These are phyloP conservation scores for Lycocerus yunnanus DNA, from an alignment of 2,888 invertebrate genomes.

Conservation along the genomic window DNA sequence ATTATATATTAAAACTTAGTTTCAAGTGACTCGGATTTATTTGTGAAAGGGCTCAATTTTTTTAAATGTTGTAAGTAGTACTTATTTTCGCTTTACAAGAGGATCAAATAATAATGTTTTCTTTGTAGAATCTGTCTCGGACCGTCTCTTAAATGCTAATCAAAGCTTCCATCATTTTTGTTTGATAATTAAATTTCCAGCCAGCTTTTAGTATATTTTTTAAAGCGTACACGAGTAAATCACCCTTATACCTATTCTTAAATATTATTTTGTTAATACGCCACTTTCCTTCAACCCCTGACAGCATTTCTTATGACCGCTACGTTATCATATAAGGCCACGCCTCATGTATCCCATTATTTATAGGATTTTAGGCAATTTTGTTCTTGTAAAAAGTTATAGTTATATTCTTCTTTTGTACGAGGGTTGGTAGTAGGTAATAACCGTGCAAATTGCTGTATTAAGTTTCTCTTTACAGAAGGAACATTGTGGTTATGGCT, in stretches of 20 bases:
- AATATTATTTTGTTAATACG: conserved; percentile 24
- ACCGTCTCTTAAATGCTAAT: neutral
- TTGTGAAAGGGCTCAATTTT: neutral
- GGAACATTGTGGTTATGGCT: neutral
- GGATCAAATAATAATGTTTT: neutral
- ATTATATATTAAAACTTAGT: neutral
- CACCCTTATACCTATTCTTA: conserved; percentile 5
- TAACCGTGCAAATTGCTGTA: conserved; percentile 3
- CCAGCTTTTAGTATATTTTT: neutral
- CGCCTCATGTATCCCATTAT: conserved; percentile 27
- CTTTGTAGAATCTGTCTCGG: neutral
- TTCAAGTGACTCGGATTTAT: neutral
- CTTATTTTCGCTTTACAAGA: no score
- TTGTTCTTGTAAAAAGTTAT: conserved; percentile 10
- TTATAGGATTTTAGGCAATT: conserved; percentile 22
- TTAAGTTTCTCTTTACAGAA: conserved; percentile 3
- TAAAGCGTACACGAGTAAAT: neutral
- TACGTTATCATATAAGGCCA: conserved; percentile 30
- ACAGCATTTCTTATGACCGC: conserved; percentile 28
- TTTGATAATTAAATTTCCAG: neutral
- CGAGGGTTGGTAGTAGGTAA: conserved; percentile 1
- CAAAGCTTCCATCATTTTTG: neutral
- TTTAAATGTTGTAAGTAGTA: no score
- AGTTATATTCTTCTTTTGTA: conserved; percentile 6
- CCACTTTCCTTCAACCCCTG: conserved; percentile 18